Conservation (phyloP, 1,140 invertebrate species). For the Pararge aegeria region DNA sequence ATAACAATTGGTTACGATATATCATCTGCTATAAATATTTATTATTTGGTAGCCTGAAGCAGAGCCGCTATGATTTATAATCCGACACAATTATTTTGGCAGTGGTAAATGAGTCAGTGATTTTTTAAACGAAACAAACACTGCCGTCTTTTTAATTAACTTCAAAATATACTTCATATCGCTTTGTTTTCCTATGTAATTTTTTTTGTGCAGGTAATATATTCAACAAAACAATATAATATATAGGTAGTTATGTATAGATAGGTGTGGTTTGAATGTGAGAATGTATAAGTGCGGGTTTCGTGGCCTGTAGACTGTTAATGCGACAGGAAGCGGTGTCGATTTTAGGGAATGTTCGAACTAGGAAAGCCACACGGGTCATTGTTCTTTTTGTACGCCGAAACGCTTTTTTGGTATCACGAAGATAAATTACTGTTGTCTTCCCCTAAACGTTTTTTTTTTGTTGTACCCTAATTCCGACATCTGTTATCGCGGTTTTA, state of each 20-base stretch:
- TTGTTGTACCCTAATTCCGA: neutral
- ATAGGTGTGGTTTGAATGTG: constrained; percentile 16
- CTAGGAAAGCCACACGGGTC: constrained; percentile 64
- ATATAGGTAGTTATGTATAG: neutral
- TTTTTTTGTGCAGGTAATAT: neutral
- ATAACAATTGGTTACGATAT: constrained; percentile 40
- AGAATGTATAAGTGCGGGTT: constrained; percentile 42
- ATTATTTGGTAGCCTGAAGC: constrained; percentile 37
- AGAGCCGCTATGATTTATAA: constrained; percentile 40
- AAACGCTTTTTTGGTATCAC: constrained; percentile 46
- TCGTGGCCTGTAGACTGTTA: constrained; percentile 40
- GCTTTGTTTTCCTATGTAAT: no score
- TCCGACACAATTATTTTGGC: constrained; percentile 32
- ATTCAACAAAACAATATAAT: neutral
- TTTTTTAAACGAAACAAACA: neutral
- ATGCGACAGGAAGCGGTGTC: constrained; percentile 63
- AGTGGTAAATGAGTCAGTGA: constrained; percentile 21
- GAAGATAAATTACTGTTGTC: constrained; percentile 44
- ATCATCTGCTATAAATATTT: constrained; percentile 49
- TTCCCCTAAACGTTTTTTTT: neutral
- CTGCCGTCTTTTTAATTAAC: neutral
- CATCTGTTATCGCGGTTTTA: neutral
- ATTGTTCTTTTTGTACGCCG: constrained; percentile 63
- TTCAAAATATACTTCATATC: no score
- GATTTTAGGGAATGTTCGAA: constrained; percentile 69